These are phyloP conservation scores for Oryzias woworae DNA, from an alignment of 2,113 vertebrate species.

Conservation along the genomic window DNA sequence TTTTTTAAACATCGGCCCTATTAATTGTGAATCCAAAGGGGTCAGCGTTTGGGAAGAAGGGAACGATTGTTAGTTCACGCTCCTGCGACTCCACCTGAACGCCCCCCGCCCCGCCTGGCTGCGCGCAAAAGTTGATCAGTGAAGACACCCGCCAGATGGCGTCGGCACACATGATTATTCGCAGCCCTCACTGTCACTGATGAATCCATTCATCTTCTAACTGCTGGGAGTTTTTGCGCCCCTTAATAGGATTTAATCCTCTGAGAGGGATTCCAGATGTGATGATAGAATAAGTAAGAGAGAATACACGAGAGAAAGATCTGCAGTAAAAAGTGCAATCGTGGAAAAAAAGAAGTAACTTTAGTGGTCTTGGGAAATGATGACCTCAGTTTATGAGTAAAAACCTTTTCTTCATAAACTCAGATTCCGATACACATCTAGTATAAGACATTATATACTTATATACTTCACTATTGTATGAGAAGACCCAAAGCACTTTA, in stretches of 20 bases:
- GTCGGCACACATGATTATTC: slow-evolving; percentile 45
- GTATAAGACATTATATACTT: too few species aligned
- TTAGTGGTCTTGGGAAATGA: too few species aligned
- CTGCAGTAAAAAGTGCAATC: too few species aligned
- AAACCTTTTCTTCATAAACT: too few species aligned
- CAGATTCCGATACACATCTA: too few species aligned
- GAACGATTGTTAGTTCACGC: background rate
- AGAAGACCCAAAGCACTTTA: too few species aligned
- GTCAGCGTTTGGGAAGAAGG: slow-evolving; percentile 5
- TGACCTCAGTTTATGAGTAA: too few species aligned
- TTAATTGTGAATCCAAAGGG: slow-evolving; percentile 26
- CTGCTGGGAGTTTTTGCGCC: slow-evolving; percentile 43
- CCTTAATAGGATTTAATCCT: slow-evolving; percentile 22
- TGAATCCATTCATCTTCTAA: slow-evolving; percentile 56
- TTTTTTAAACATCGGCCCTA: slow-evolving; percentile 9
- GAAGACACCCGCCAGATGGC: slow-evolving; percentile 72
- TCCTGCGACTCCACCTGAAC: background rate
- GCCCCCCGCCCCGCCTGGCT: background rate
- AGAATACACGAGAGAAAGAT: too few species aligned
- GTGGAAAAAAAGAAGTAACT: too few species aligned
- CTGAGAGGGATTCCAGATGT: background rate
- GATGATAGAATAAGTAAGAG: background rate
- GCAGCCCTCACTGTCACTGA: slow-evolving; percentile 26
- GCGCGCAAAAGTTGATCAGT: slow-evolving; percentile 20
- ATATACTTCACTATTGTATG: too few species aligned